A percentile compares a stretch with the other conserved stretches of the same genome.
Evolutionary conservation across 2,797 vertebrate species (phyloP).

Genomic region (Sebastes aleutianus): DNA sequence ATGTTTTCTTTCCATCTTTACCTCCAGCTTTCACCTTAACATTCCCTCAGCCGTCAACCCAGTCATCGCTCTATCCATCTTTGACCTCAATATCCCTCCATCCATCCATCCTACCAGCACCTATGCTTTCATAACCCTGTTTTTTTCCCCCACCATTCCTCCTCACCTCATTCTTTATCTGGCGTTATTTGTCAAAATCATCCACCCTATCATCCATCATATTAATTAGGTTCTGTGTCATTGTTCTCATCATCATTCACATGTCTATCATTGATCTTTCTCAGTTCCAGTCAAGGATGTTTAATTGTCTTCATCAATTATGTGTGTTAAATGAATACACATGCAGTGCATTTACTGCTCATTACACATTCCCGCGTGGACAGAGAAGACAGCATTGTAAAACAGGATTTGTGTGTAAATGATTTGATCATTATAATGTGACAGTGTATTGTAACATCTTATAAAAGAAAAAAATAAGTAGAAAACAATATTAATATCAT

Average conservation of each 20-base stretch:
- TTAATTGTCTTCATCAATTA: conserved; percentile 64
- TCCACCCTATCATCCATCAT: conserved; percentile 55
- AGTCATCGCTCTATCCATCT: conserved; percentile 5
- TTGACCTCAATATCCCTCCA: conserved; percentile 32
- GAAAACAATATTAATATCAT: not conserved
- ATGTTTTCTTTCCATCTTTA: not conserved
- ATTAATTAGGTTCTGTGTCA: conserved; percentile 65
- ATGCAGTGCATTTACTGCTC: conserved; percentile 37
- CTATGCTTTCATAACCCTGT: conserved; percentile 35
- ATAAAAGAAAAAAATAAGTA: not conserved
- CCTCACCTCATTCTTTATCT: conserved; percentile 52
- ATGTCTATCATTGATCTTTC: conserved; percentile 61
- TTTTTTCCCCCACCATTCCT: not conserved
- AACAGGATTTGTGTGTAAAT: conserved; percentile 4
- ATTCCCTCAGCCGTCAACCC: not conserved
- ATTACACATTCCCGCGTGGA: conserved; percentile 32
- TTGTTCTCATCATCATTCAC: conserved; percentile 65
- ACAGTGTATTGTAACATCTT: not conserved
- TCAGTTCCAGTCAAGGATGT: conserved; percentile 48
- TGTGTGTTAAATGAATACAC: conserved; percentile 53
- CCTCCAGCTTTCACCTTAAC: conserved; percentile 9
- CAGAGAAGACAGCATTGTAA: conserved; percentile 1
- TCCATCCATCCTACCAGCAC: conserved; percentile 30
- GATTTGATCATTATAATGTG: conserved; percentile 4
- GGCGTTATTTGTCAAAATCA: conserved; percentile 57